Evolutionary conservation across 2,113 vertebrate genomes (phyloP).

Genomic region (Bufo bufo): DNA sequence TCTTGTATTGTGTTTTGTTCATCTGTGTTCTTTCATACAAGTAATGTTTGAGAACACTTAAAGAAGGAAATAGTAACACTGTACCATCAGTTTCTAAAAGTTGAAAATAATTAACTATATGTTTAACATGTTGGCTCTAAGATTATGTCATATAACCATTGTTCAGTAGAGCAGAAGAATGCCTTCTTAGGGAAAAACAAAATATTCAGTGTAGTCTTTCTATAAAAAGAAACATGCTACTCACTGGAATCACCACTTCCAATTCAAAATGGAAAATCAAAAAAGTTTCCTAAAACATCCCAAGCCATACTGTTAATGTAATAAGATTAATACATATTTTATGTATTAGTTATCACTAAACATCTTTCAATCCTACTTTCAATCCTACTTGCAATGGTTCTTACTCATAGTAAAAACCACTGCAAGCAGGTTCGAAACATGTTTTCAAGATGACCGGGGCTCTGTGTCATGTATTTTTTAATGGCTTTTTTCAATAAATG

Average conservation of each 20-base stretch:
- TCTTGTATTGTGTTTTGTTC: conserved; percentile 3
- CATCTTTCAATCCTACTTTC: too few species aligned
- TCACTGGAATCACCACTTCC: too few species aligned
- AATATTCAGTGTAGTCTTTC: not conserved
- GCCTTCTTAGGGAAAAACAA: not conserved
- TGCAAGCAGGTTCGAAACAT: too few species aligned
- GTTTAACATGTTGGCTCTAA: not conserved
- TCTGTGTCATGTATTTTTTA: too few species aligned
- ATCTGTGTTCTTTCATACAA: not conserved
- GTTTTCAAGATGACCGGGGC: too few species aligned
- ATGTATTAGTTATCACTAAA: too few species aligned
- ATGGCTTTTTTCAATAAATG: too few species aligned
- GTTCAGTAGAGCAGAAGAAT: not conserved
- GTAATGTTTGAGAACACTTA: not conserved
- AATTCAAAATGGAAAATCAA: too few species aligned
- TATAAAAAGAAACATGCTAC: too few species aligned
- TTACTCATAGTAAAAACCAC: too few species aligned
- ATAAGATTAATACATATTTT: not conserved
- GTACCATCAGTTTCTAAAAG: conserved; percentile 6
- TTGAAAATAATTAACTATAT: not conserved
- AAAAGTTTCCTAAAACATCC: too few species aligned
- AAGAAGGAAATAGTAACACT: not conserved
- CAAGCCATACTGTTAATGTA: not conserved
- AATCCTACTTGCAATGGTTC: too few species aligned
- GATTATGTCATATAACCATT: not conserved